Percentiles rank a stretch among this genome's conserved stretches.
Conservation (phyloP, 2,113 vertebrate genomes). For the Saccopteryx bilineata region DNA sequence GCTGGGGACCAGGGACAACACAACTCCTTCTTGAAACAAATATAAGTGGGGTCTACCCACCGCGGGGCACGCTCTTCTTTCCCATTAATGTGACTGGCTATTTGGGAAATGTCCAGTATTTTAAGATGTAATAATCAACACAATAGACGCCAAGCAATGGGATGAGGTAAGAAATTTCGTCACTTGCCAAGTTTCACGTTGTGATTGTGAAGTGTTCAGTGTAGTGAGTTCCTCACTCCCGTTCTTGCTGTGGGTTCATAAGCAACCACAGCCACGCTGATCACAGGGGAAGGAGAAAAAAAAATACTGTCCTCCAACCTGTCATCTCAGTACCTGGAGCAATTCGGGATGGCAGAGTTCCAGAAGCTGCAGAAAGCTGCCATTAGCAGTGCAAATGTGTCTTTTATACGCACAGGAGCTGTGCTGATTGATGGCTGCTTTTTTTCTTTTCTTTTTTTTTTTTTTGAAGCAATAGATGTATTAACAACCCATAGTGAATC, state of each 20-base stretch:
- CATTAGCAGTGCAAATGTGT: constrained; percentile 12
- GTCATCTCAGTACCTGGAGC: constrained; percentile 75
- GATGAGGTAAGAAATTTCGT: constrained; percentile 46
- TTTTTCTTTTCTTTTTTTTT: neutral
- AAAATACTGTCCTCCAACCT: neutral
- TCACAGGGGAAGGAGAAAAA: neutral
- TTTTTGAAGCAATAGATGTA: neutral
- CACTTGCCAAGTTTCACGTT: neutral
- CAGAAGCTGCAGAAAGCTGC: constrained; percentile 65
- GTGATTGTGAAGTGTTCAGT: neutral
- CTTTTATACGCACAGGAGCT: neutral
- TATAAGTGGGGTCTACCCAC: neutral
- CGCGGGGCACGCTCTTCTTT: neutral
- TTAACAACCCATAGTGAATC: constrained; percentile 66
- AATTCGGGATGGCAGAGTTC: constrained; percentile 72
- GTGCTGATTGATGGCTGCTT: constrained; percentile 26
- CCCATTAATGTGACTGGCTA: neutral
- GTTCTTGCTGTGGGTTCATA: constrained; percentile 41
- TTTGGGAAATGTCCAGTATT: constrained; percentile 29
- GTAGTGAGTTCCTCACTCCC: neutral
- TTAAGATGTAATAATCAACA: constrained; percentile 32
- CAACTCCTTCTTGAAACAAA: accelerated
- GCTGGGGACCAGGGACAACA: neutral
- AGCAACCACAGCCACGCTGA: neutral
- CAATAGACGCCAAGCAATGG: neutral